Evolutionary conservation across 2,797 vertebrate species (phyloP).

Genomic region (Bradypodion ventrale): DNA sequence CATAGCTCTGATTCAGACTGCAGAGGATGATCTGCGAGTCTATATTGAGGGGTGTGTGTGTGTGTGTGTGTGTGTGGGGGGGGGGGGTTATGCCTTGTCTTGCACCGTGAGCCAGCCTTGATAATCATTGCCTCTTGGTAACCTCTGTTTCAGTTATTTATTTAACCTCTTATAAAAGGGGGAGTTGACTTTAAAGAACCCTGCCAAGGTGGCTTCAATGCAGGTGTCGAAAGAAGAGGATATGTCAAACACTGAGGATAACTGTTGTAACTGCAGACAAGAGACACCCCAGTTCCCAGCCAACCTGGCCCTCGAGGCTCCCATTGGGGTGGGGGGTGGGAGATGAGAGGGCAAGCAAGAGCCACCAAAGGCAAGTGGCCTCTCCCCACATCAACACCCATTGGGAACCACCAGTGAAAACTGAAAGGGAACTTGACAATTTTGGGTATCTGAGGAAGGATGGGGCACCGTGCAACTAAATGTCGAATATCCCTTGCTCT

Average conservation of each 20-base stretch:
- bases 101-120: not conserved
- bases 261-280: too few relatives aligned
- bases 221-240: too few relatives aligned
- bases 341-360: rapidly evolving
- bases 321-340: not conserved
- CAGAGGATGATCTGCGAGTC: not conserved
- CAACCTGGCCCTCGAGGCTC: not conserved
- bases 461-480: slow-evolving; percentile 65
- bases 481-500: too few relatives aligned
- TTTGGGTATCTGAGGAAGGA: slow-evolving; percentile 61
- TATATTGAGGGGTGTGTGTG: not conserved
- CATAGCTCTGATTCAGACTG: not conserved
- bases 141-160: not conserved
- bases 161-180: not conserved
- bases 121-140: not conserved
- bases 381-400: slow-evolving; percentile 19
- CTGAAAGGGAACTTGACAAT: slow-evolving; percentile 58
- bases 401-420: not conserved
- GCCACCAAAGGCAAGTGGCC: not conserved
- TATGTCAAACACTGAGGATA: too few relatives aligned
- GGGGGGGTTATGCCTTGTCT: too few relatives aligned
- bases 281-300: not conserved
- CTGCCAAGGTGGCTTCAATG: not conserved
- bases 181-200: not conserved
- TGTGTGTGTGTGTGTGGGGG: too few relatives aligned